Evolutionary conservation across 2,113 vertebrate species (phyloP).

Genomic region (Paracanthobrama guichenoti): DNA sequence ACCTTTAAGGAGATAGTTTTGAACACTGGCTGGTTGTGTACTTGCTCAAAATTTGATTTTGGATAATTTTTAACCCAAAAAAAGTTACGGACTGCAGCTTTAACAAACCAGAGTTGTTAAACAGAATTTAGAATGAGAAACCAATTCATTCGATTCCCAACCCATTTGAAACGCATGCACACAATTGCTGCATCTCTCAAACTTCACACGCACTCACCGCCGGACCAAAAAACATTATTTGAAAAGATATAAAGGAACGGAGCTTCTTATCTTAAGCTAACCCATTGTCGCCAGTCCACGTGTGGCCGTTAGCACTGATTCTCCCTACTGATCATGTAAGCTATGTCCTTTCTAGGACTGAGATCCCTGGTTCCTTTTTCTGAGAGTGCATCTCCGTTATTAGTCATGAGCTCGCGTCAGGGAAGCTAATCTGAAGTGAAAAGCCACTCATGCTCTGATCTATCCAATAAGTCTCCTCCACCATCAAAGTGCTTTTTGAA

Average conservation of each 20-base stretch:
- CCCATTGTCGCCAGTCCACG: background rate
- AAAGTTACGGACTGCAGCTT: no score
- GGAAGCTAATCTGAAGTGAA: conserved; percentile 67
- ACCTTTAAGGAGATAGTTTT: no score
- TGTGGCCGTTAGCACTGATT: conserved; percentile 20
- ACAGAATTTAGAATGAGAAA: background rate
- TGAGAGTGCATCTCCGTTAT: conserved; percentile 65
- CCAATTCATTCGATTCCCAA: background rate
- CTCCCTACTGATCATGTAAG: conserved; percentile 59
- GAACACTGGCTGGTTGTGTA: no score
- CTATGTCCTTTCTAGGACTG: conserved; percentile 51
- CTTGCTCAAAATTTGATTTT: no score
- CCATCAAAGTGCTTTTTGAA: conserved; percentile 78
- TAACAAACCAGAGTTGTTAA: no score
- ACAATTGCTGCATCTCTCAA: background rate
- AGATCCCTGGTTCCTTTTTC: conserved; percentile 62
- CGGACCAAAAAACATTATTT: background rate
- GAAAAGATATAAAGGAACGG: background rate
- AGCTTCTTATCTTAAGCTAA: background rate
- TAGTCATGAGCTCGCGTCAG: conserved; percentile 63
- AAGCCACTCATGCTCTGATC: conserved; percentile 70
- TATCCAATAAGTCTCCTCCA: conserved; percentile 63
- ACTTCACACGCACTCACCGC: background rate
- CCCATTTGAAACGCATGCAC: background rate
- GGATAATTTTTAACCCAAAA: background rate